Base-by-base conservation (phyloP, 1,140 invertebrate genomes). In the Tenebrio molitor region DNA sequence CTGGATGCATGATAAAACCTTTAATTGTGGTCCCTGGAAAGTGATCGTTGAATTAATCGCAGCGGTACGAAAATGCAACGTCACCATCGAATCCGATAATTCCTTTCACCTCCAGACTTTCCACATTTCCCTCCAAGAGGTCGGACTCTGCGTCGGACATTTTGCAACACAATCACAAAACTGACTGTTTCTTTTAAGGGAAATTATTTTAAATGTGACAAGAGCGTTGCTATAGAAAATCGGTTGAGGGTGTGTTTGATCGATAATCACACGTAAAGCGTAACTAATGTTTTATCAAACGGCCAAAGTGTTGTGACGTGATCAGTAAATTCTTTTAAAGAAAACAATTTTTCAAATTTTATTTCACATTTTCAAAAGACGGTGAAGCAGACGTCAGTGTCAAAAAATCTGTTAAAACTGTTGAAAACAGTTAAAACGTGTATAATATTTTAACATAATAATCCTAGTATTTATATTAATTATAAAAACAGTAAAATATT, bases 61-160 rank as follows among this genome's bases (percentile, higher is more conserved):
- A 72, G 25, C 42, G n/a, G n/a, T n/a, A n/a, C n/a, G 15, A 64
- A 39, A 58, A 29, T 50, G 12, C 50, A 62, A 29, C 77, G 76
- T 83, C 82, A 91, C 92, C 92, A 82, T 93, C 91, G 80, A 92
- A 92, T 8, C 90, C 91, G 74, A 93, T 91, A 70, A 93, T 90
- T 63, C 89, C 88, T 53, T 87, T 84, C 10, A 90, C 79, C 77
- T 89, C 83, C 21, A 93, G 82, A 74, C 87, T 85, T 75, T 87
- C 84, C 0, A 88, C 84, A 68, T 89, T 86, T 73, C 69, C 77
- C 63, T 8, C 8, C 25, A 29, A 29, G 3, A 29, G 8, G 8
- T 79, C 76, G 42, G 66, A 23, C 46, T 74, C 73, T 39, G 14
- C 29, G 15, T 72, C 25, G 12, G 64, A 64, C 34, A 36, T 68